Percentiles rank a stretch among this genome's conserved stretches.
phyloP scores from a whole-genome alignment of 2,888 invertebrate species.

The Hetaerina titia region DNA sequence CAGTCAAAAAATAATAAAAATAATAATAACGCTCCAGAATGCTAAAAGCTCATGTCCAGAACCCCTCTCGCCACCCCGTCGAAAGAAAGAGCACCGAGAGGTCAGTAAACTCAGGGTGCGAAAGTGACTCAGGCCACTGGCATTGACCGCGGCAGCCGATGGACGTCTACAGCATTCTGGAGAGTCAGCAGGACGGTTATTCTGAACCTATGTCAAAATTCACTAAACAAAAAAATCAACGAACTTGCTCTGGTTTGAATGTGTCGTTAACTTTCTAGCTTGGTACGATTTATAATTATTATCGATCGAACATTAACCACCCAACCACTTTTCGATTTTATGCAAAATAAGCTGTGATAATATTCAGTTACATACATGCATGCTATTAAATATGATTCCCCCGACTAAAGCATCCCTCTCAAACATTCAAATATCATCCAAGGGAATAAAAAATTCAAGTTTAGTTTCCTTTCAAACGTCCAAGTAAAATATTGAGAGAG shows the following conservation, averaged over 20 bases:
- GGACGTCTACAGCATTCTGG: no score
- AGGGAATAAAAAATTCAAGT: no score
- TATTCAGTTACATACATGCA: no score
- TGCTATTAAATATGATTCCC: no score
- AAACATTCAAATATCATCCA: no score
- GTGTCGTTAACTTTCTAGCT: no score
- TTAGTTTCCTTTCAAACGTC: no score
- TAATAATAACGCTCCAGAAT: background rate
- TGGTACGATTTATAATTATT: background rate
- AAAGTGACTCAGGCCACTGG: constrained; percentile 13
- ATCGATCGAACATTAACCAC: background rate
- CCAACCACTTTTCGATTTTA: background rate
- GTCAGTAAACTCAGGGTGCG: constrained; percentile 17
- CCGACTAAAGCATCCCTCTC: no score
- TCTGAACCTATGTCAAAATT: background rate
- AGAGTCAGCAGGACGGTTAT: background rate
- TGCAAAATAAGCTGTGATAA: background rate
- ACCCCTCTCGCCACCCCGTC: background rate
- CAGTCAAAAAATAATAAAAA: background rate
- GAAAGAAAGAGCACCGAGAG: background rate
- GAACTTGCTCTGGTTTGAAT: no score
- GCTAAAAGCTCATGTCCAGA: background rate
- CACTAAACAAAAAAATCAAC: no score
- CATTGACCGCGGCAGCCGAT: background rate
- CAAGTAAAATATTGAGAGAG: no score